A percentile compares a stretch with the other conserved stretches of the same genome.
These are phyloP conservation scores for Abrostola tripartita DNA, from an alignment of 2,888 invertebrate species.

Conservation along the genomic window DNA sequence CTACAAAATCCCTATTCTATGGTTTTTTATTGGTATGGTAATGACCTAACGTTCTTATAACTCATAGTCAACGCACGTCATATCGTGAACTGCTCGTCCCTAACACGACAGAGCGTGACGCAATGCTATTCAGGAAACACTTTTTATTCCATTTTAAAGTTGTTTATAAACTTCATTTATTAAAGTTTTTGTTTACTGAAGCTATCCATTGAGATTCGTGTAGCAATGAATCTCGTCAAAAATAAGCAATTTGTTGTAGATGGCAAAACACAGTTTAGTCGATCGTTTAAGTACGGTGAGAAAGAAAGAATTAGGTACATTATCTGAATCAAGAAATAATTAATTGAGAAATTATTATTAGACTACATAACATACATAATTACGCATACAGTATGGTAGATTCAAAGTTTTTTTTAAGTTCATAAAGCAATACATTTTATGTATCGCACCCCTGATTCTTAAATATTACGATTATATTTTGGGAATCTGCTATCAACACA, in stretches of 20 bases:
- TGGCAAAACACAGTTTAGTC: not conserved
- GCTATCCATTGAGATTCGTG: conserved; percentile 8
- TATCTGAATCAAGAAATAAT: not conserved
- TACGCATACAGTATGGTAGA: too few species aligned
- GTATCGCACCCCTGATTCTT: too few species aligned
- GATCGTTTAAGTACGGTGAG: not conserved
- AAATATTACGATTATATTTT: too few species aligned
- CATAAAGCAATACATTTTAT: too few species aligned
- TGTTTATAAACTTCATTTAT: conserved; percentile 30
- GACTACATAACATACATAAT: too few species aligned
- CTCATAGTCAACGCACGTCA: too few species aligned
- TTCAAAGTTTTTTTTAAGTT: too few species aligned
- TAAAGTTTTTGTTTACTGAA: conserved; percentile 10
- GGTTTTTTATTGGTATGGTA: too few species aligned
- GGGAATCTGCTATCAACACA: too few species aligned
- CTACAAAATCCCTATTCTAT: too few species aligned
- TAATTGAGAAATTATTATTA: not conserved
- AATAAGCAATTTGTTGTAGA: not conserved
- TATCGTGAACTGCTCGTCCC: not conserved
- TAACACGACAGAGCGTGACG: conserved; percentile 28
- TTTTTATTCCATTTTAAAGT: conserved; percentile 25
- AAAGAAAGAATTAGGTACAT: not conserved
- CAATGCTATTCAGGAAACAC: conserved; percentile 15
- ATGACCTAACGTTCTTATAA: too few species aligned
- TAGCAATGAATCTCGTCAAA: conserved; percentile 17